These are phyloP conservation scores for Alethe castanea DNA, from an alignment of 2,113 vertebrate genomes.

Conservation along the genomic window DNA sequence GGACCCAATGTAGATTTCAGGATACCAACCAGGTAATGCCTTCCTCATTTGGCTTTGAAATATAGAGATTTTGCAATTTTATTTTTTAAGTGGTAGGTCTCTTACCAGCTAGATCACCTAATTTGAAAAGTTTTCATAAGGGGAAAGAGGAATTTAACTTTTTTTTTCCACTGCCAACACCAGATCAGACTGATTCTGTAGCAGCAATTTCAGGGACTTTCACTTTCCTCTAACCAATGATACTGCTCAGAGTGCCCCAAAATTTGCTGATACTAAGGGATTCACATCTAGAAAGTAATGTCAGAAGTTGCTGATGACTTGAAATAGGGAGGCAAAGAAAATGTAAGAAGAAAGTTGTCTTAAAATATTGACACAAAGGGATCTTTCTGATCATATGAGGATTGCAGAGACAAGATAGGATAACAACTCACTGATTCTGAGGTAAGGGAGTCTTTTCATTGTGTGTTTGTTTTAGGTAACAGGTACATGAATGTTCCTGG, in stretches of 20 bases:
- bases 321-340: neutral
- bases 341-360: neutral
- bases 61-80: neutral
- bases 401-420: neutral
- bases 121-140: neutral
- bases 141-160: neutral
- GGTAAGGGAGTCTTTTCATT: fast-evolving
- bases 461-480: neutral
- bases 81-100: neutral
- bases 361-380: neutral
- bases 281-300: neutral
- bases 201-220: neutral
- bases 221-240: neutral
- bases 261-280: neutral
- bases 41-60: neutral
- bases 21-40: constrained; percentile 83
- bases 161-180: neutral
- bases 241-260: neutral
- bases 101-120: neutral
- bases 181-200: neutral
- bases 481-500: neutral
- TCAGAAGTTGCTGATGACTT: neutral
- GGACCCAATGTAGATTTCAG: constrained; percentile 84
- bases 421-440: neutral
- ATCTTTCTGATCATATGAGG: neutral